These are phyloP conservation scores for Sebastes matsubarae DNA, from an alignment of 2,797 vertebrate genomes.

Conservation along the genomic window DNA sequence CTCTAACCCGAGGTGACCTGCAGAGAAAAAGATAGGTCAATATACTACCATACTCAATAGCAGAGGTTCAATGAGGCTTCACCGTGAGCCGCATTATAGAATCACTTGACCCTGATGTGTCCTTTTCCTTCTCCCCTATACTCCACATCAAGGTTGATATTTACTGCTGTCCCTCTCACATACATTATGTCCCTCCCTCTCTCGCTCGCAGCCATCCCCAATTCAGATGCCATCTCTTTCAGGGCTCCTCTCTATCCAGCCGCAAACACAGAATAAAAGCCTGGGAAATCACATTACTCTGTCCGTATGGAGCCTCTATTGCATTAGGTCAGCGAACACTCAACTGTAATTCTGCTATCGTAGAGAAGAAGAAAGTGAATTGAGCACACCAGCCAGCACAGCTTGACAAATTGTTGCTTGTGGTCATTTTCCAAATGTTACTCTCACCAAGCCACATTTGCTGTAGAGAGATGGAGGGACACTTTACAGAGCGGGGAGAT, in stretches of 20 bases:
- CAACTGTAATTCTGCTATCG: constrained; percentile 77
- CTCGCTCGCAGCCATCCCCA: constrained; percentile 47
- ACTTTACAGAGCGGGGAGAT: constrained; percentile 55
- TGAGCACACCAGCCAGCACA: constrained; percentile 60
- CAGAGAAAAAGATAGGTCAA: constrained; percentile 4
- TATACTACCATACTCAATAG: constrained; percentile 21
- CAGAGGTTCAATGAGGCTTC: constrained; percentile 19
- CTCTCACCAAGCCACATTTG: constrained; percentile 54
- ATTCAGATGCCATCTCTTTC: constrained; percentile 75
- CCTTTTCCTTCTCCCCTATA: constrained; percentile 9
- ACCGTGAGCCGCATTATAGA: constrained; percentile 34
- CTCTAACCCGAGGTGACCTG: constrained; percentile 31
- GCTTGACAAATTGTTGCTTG: constrained; percentile 75
- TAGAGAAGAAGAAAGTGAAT: constrained; percentile 74
- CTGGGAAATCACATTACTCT: constrained; percentile 79
- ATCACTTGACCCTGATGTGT: constrained; percentile 51
- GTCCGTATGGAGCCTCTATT: constrained; percentile 76
- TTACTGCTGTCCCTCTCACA: constrained; percentile 38
- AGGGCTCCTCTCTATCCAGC: constrained; percentile 69
- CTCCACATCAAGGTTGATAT: constrained; percentile 22
- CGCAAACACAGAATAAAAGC: constrained; percentile 81
- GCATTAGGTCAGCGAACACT: constrained; percentile 79
- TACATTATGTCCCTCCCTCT: constrained; percentile 48
- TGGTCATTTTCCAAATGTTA: constrained; percentile 74
- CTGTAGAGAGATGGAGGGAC: constrained; percentile 40